These are phyloP conservation scores for Illadopsis cleaveri DNA, from an alignment of 2,113 vertebrate species.

Conservation along the genomic window DNA sequence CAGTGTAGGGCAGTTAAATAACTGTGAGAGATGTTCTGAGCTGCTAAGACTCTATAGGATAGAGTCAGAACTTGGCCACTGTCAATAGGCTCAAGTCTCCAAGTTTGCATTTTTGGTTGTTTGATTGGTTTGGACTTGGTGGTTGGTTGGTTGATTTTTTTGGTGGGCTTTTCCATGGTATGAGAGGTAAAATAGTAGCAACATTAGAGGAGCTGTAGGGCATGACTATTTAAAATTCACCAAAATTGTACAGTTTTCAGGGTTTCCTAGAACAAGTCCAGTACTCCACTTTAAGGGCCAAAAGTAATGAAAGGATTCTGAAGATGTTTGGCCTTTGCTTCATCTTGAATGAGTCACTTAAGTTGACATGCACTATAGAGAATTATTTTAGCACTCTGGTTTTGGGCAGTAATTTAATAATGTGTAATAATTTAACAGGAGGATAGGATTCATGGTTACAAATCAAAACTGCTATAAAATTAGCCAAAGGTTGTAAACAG, in stretches of 20 bases:
- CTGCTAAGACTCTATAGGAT: background rate
- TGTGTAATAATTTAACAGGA: background rate
- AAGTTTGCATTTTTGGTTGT: background rate
- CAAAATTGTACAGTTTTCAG: background rate
- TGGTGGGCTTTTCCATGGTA: background rate
- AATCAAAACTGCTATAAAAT: background rate
- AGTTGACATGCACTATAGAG: background rate
- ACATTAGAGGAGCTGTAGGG: background rate
- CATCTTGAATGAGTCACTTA: background rate
- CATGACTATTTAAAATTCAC: background rate
- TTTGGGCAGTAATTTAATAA: background rate
- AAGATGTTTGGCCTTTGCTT: background rate
- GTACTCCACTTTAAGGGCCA: background rate
- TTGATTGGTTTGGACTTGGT: background rate
- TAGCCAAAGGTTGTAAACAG: background rate
- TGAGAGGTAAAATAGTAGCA: background rate
- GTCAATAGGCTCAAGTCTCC: background rate
- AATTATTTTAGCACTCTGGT: background rate
- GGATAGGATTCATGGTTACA: background rate
- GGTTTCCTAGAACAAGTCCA: background rate
- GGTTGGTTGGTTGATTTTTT: background rate
- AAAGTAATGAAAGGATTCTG: background rate
- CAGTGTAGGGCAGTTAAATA: background rate
- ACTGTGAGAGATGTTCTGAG: background rate
- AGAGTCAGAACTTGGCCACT: background rate